Percentiles rank a stretch among this genome's conserved stretches.
phyloP scores from a whole-genome alignment of 2,888 invertebrate species.

The Gymnosoma rotundatum region DNA sequence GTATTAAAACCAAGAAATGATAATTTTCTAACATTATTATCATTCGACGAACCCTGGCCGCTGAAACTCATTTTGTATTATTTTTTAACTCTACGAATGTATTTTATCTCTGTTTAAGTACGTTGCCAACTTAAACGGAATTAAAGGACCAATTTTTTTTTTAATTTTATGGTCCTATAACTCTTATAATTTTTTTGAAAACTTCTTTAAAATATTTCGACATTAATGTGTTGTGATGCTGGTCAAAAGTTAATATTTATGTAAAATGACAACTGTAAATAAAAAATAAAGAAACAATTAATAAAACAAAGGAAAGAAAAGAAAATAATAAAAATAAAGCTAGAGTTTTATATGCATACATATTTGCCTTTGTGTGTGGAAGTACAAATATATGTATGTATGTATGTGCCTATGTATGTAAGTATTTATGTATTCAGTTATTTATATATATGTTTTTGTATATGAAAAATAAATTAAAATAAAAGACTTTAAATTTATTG shows the following conservation, averaged over 20 bases:
- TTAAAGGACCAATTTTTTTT: constrained; percentile 4
- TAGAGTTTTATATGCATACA: too few species aligned
- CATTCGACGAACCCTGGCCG: constrained; percentile 78
- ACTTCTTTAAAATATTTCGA: constrained; percentile 77
- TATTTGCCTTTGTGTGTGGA: too few species aligned
- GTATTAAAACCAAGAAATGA: constrained; percentile 89
- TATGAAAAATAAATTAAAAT: constrained; percentile 13
- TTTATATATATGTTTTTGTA: background rate
- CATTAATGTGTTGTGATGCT: constrained; percentile 73
- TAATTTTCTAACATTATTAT: constrained; percentile 86
- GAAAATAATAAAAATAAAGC: constrained; percentile 4
- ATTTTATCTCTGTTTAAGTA: constrained; percentile 8
- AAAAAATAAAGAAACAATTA: constrained; percentile 63
- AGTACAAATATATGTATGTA: too few species aligned
- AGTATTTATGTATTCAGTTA: background rate
- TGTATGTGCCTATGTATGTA: too few species aligned
- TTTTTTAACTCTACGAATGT: background rate
- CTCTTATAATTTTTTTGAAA: constrained; percentile 69
- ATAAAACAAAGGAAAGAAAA: constrained; percentile 11
- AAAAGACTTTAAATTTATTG: constrained; percentile 35
- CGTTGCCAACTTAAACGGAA: background rate
- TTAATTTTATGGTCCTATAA: constrained; percentile 67
- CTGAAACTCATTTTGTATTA: constrained; percentile 76
- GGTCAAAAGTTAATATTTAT: constrained; percentile 47
- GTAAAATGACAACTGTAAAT: constrained; percentile 70